Evolutionary conservation across 53 echinoderm and acorn worm species (phyloP), one percentile per base, ranked within the genome.

Genomic region (Pentamera pediparva): DNA sequence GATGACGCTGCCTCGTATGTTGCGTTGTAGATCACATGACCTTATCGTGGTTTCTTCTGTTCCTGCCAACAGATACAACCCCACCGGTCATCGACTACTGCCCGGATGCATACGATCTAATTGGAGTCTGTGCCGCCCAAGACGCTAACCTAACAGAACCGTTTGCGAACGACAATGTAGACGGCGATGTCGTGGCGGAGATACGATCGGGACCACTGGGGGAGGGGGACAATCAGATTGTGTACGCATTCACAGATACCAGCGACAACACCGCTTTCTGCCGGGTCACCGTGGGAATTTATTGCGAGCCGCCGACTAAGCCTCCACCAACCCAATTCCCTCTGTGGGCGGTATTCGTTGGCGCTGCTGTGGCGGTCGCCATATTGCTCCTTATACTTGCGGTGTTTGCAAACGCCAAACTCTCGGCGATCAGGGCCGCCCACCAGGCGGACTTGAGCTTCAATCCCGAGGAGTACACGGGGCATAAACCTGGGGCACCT

Each of bases 401-500:
- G 3, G 40, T 67, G 24, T 67, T 43, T 43, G 67, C 67, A 2
- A 30, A 41, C 45, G 67, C 43, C 13, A 67, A 67, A 41, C 67
- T 67, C 10, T 30, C 39, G 9, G 67, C 43, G 8, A 41, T 67
- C 9, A 67, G 45, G 30, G 45, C 67, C 20, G 67, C 40, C 13
- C 37, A 43, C 28, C 67, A 67, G 45, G 67, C 67, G 1, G 45
- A 67, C 13, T 41, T 67, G 39, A 67, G 67, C 13, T 67, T 67
- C 29, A 67, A 67, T 43, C 67, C 67, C 22, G 67, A 67, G 39
- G 43, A 67, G 15, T 67, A 27, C 6, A 37, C 37, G 27, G 67
- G 67, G 6, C 67, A 67, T 31, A 67, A 67, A 43, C 67, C 67
- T 0, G 67, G 67, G 31, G 67, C 67, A 4, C 67, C 67, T 2